These are phyloP conservation scores for Ormyrus pomaceus DNA, from an alignment of 2,888 invertebrate species.

Conservation along the genomic window DNA sequence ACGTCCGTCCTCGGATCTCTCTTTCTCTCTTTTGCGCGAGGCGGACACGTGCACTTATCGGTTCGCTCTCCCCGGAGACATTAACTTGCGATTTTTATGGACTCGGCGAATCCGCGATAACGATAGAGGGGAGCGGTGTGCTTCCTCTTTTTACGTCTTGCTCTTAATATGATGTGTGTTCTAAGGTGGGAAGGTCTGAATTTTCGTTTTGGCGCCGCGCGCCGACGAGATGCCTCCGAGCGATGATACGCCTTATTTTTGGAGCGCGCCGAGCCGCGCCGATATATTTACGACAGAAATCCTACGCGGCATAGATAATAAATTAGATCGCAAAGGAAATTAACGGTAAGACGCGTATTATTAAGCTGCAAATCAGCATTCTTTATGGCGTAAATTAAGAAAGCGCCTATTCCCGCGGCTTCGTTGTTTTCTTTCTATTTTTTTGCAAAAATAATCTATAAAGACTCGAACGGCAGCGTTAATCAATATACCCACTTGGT, in stretches of 20 bases:
- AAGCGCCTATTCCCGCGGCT: too few relatives aligned
- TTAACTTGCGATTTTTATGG: conserved; percentile 42
- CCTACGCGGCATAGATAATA: not conserved
- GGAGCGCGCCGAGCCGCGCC: too few relatives aligned
- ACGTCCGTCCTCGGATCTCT: too few relatives aligned
- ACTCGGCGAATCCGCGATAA: not conserved
- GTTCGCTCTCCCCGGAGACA: not conserved
- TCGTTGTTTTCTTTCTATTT: too few relatives aligned
- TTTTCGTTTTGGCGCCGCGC: too few relatives aligned
- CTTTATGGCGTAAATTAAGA: not conserved
- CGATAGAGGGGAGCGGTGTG: not conserved
- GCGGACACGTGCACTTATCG: too few relatives aligned
- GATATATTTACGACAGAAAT: conserved; percentile 17
- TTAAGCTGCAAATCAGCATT: conserved; percentile 4
- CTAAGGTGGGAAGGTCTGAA: too few relatives aligned
- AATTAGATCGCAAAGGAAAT: conserved; percentile 15
- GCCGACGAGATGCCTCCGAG: too few relatives aligned
- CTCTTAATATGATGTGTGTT: not conserved
- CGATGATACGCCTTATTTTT: too few relatives aligned
- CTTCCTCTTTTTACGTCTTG: not conserved
- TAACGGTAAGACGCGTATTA: conserved; percentile 38
- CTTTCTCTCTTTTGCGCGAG: not conserved
- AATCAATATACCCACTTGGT: too few relatives aligned
- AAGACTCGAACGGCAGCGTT: too few relatives aligned
- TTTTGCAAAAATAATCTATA: too few relatives aligned